These are phyloP conservation scores for Silvanus unidentatus DNA, from an alignment of 2,888 invertebrate species.

Conservation along the genomic window DNA sequence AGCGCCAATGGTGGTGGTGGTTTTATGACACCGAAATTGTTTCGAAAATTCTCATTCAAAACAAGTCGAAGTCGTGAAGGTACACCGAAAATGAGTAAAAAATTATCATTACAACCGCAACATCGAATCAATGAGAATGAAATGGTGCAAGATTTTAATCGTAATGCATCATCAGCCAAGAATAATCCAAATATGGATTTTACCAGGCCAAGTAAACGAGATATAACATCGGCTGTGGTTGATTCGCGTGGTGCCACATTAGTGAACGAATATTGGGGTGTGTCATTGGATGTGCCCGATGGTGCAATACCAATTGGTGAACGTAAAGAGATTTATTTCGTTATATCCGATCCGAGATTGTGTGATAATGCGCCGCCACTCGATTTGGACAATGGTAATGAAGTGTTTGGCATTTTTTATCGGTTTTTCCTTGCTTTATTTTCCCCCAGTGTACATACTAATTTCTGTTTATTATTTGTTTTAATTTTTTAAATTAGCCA, in stretches of 20 bases:
- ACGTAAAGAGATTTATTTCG: slow-evolving; percentile 91
- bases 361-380: slow-evolving; percentile 70
- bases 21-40: slow-evolving; percentile 39
- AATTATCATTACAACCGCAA: slow-evolving; percentile 27
- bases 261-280: slow-evolving; percentile 84
- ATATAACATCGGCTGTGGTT: slow-evolving; percentile 53
- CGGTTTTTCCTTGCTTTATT: slow-evolving; percentile 13
- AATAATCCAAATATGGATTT: slow-evolving; percentile 34
- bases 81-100: slow-evolving; percentile 36
- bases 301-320: slow-evolving; percentile 79
- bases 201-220: slow-evolving; percentile 40
- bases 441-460: slow-evolving; percentile 33
- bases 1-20: slow-evolving; percentile 21
- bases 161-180: slow-evolving; percentile 23
- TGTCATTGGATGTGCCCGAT: slow-evolving; percentile 81
- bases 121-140: slow-evolving; percentile 27
- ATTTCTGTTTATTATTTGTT: background rate
- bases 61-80: slow-evolving; percentile 32
- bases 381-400: slow-evolving; percentile 82
- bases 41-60: slow-evolving; percentile 39
- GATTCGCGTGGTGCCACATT: slow-evolving; percentile 76
- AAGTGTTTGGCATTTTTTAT: slow-evolving; percentile 26
- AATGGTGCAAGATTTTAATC: slow-evolving; percentile 26
- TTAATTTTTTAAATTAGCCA: background rate
- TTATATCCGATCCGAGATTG: slow-evolving; percentile 75